Conservation (phyloP, 2,888 invertebrate genomes). For the Drosophila atroscutellata region DNA sequence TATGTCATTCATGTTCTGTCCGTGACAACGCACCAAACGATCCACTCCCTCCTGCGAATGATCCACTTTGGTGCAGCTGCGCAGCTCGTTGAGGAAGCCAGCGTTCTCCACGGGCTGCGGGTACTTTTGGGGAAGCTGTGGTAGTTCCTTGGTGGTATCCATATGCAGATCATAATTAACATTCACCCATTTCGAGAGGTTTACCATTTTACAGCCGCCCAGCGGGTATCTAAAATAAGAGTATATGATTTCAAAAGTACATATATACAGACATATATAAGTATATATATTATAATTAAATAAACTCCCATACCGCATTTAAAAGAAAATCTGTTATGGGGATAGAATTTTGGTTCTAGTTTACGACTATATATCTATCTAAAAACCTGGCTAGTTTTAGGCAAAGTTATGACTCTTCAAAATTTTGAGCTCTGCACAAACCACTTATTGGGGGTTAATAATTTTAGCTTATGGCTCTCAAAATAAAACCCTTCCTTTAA, state of each 20-base stretch:
- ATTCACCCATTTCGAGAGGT: slow-evolving; percentile 92
- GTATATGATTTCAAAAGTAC: not conserved
- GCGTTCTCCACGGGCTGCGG: slow-evolving; percentile 88
- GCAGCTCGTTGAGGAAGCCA: slow-evolving; percentile 87
- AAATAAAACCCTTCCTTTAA: not conserved
- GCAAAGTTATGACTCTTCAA: not conserved
- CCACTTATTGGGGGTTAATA: not conserved
- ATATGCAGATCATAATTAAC: slow-evolving; percentile 90
- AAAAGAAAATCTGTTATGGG: not conserved
- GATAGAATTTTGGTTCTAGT: no score
- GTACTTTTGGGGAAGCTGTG: slow-evolving; percentile 87
- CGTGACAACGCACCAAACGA: slow-evolving; percentile 94
- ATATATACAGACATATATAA: no score
- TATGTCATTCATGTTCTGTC: slow-evolving; percentile 97
- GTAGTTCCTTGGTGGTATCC: slow-evolving; percentile 82
- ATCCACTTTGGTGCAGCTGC: slow-evolving; percentile 86
- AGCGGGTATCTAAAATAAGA: slow-evolving; percentile 89
- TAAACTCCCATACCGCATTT: not conserved
- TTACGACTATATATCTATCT: no score
- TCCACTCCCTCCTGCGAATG: slow-evolving; percentile 92
- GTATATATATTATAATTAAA: not conserved
- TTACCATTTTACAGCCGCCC: slow-evolving; percentile 89
- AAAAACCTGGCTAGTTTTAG: not conserved
- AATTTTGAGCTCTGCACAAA: not conserved
- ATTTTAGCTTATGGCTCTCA: not conserved